These are phyloP conservation scores for Tetrax tetrax DNA, from an alignment of 2,113 vertebrate species.

Conservation along the genomic window DNA sequence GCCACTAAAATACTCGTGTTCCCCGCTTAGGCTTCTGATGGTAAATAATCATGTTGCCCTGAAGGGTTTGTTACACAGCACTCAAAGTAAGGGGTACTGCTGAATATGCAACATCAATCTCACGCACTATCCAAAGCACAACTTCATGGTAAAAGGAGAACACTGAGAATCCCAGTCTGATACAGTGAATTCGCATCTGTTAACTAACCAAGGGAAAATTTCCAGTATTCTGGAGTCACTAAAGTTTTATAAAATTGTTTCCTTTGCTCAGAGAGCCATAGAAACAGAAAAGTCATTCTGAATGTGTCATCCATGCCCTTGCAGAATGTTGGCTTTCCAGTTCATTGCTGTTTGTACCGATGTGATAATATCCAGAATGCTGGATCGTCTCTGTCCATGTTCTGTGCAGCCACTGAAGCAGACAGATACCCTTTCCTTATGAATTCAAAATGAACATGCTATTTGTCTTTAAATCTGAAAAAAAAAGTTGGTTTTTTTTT, in stretches of 20 bases:
- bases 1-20: not conserved
- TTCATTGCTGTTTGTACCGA: not conserved
- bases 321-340: not conserved
- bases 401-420: not conserved
- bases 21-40: not conserved
- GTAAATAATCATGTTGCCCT: not conserved
- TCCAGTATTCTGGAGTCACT: not conserved
- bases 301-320: not conserved
- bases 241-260: not conserved
- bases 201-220: not conserved
- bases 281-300: not conserved
- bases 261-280: not conserved
- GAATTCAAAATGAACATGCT: not conserved
- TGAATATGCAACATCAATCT: not conserved
- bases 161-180: not conserved
- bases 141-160: not conserved
- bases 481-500: not conserved
- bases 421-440: not conserved
- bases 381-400: not conserved
- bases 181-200: not conserved
- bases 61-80: not conserved
- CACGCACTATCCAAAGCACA: not conserved
- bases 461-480: not conserved
- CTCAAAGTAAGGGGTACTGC: not conserved
- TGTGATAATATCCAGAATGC: not conserved